These are phyloP conservation scores for Cremastobaeus sp. DNA, from an alignment of 2,888 invertebrate species.

Conservation along the genomic window DNA sequence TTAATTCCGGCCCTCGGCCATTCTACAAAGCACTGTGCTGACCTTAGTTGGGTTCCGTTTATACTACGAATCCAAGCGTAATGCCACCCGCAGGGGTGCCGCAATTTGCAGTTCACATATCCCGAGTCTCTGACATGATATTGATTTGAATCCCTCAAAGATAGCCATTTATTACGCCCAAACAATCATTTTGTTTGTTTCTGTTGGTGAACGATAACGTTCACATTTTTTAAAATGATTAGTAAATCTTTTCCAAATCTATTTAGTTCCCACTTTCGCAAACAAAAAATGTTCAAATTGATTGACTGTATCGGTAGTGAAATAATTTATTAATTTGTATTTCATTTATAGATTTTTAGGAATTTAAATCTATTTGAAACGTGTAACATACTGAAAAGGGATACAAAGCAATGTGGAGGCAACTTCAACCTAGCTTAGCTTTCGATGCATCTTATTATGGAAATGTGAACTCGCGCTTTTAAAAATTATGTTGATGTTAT, in stretches of 20 bases:
- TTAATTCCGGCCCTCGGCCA: slow-evolving; percentile 69
- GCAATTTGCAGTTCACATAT: slow-evolving; percentile 69
- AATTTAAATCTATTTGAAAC: slow-evolving; percentile 23
- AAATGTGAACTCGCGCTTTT: slow-evolving; percentile 72
- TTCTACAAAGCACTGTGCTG: slow-evolving; percentile 70
- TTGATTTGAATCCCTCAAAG: slow-evolving; percentile 41
- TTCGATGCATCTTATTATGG: slow-evolving; percentile 75
- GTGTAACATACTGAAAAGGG: slow-evolving; percentile 33
- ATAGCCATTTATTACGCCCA: slow-evolving; percentile 24
- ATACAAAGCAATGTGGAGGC: slow-evolving; percentile 35
- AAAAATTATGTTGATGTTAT: slow-evolving; percentile 76
- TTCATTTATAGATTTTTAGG: neutral
- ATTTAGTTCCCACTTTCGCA: too few species aligned
- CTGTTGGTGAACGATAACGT: too few species aligned
- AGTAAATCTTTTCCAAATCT: too few species aligned
- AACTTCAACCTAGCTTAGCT: slow-evolving; percentile 59
- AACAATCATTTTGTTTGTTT: neutral
- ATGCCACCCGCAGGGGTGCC: slow-evolving; percentile 62
- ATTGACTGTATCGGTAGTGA: too few species aligned
- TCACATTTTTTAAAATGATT: too few species aligned
- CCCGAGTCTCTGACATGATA: slow-evolving; percentile 38
- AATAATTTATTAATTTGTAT: too few species aligned
- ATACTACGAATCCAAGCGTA: slow-evolving; percentile 71
- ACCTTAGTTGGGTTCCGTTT: slow-evolving; percentile 72
- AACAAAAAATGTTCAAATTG: too few species aligned